Evolutionary conservation across 92 coral and sea anemone species (phyloP).

Genomic region (Epizoanthus stellaris): DNA sequence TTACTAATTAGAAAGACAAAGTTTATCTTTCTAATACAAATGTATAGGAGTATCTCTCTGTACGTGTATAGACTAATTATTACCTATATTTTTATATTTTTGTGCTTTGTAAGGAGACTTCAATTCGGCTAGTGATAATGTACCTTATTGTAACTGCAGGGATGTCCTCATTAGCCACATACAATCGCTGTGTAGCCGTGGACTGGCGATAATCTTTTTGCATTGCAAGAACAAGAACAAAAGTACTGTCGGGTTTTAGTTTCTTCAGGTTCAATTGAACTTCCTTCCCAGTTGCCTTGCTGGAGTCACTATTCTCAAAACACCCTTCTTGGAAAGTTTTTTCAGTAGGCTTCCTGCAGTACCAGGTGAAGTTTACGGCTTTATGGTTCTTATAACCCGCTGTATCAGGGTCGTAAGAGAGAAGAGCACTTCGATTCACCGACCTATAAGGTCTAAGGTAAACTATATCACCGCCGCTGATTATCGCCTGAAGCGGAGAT

Average conservation of each 20-base stretch:
- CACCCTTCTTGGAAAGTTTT: background rate
- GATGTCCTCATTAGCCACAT: background rate
- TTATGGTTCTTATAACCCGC: no score
- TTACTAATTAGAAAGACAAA: no score
- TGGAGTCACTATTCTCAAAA: background rate
- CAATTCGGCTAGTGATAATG: background rate
- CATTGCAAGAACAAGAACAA: background rate
- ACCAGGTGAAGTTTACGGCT: background rate
- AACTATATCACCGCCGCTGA: background rate
- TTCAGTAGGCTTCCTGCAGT: background rate
- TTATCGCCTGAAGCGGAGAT: constrained; percentile 1
- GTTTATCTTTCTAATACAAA: no score
- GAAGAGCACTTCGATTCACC: background rate
- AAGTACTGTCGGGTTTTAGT: background rate
- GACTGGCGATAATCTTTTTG: background rate
- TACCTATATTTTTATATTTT: no score
- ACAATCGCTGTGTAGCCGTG: background rate
- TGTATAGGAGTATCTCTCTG: no score
- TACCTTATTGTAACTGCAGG: background rate
- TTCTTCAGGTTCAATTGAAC: background rate
- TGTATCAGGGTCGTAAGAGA: constrained; percentile 19
- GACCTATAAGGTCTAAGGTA: background rate
- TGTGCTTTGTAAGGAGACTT: no score
- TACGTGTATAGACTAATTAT: no score
- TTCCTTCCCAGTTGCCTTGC: background rate